Conservation (phyloP, 1,140 invertebrate species). For the Heliconius eleuchia region DNA sequence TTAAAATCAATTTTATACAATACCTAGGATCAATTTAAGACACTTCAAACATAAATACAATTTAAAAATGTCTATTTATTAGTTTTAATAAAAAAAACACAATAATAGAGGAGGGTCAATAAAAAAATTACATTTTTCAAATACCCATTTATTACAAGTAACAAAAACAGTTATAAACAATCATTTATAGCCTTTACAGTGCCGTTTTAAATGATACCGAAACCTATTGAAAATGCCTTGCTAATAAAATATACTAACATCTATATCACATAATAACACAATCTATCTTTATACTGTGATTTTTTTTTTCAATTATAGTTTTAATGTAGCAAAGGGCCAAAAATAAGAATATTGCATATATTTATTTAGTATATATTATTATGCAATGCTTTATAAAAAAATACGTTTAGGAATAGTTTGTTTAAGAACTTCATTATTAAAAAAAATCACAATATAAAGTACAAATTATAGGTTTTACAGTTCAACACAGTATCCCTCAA, state of each 20-base stretch:
- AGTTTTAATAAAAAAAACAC: neutral
- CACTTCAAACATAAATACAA: too few relatives aligned
- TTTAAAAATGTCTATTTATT: too few relatives aligned
- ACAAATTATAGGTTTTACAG: neutral
- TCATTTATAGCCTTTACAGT: constrained; percentile 12
- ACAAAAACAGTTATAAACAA: constrained; percentile 20
- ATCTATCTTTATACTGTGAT: constrained; percentile 14
- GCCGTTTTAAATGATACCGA: constrained; percentile 11
- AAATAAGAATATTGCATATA: too few relatives aligned
- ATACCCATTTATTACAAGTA: constrained; percentile 6
- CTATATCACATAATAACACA: constrained; percentile 27
- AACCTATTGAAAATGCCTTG: constrained; percentile 14
- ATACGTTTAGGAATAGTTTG: too few relatives aligned
- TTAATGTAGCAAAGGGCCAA: too few relatives aligned
- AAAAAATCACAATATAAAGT: constrained; percentile 7
- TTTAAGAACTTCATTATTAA: neutral
- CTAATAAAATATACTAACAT: constrained; percentile 6
- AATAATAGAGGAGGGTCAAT: neutral
- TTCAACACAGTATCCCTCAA: neutral
- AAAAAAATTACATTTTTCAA: neutral
- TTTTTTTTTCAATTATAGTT: neutral
- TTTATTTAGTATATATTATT: too few relatives aligned
- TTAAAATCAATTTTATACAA: too few relatives aligned
- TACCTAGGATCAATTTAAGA: too few relatives aligned
- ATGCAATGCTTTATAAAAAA: too few relatives aligned